Percentiles rank a stretch among this genome's conserved stretches.
Evolutionary conservation across 1,140 invertebrate genomes (phyloP).

Genomic region (Diorhabda elongata): DNA sequence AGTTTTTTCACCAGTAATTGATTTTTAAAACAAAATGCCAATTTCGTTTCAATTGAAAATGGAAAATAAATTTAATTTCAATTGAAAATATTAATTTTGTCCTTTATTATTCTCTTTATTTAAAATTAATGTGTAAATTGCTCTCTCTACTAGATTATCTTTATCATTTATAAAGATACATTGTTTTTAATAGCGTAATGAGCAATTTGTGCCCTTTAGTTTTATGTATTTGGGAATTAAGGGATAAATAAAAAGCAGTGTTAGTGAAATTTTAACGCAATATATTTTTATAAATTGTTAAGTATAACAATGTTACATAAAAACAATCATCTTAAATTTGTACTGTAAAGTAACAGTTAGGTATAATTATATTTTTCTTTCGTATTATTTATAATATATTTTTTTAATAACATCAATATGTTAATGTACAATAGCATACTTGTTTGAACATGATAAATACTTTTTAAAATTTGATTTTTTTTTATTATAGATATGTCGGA

Average conservation of each 20-base stretch:
- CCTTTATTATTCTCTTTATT: too few relatives aligned
- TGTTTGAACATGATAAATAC: slow-evolving; percentile 28
- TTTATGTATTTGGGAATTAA: too few relatives aligned
- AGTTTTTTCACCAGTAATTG: too few relatives aligned
- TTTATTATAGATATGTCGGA: slow-evolving; percentile 10
- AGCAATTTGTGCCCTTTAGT: too few relatives aligned
- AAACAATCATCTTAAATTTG: slow-evolving; percentile 37
- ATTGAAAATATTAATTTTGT: too few relatives aligned
- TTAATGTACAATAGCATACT: slow-evolving; percentile 31
- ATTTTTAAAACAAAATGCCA: too few relatives aligned
- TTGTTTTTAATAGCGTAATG: too few relatives aligned
- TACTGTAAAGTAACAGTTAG: slow-evolving; percentile 37
- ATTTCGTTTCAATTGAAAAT: too few relatives aligned
- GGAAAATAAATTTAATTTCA: too few relatives aligned
- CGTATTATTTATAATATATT: slow-evolving; percentile 29
- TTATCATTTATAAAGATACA: too few relatives aligned
- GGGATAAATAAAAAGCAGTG: background rate
- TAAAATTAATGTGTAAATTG: too few relatives aligned
- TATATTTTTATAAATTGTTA: slow-evolving; percentile 37
- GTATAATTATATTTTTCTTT: slow-evolving; percentile 29
- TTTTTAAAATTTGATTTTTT: slow-evolving; percentile 25
- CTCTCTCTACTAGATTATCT: too few relatives aligned
- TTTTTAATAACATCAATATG: slow-evolving; percentile 32
- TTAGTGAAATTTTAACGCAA: slow-evolving; percentile 24
- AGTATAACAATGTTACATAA: slow-evolving; percentile 38